Conservation (phyloP, 2,113 vertebrate species). For the Dissostichus mawsoni region DNA sequence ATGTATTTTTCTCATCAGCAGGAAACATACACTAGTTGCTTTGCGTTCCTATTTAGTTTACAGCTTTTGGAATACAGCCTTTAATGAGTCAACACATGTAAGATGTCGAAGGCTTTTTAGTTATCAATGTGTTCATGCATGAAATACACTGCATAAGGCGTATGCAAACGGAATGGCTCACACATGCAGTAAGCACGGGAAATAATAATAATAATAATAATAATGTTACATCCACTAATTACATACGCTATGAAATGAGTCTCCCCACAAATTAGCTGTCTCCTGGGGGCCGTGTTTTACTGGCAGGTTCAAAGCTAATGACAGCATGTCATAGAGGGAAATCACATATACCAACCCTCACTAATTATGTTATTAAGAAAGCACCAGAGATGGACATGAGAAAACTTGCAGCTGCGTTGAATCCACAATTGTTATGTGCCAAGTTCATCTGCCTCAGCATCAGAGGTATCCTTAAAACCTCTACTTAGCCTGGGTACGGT, state of each 20-base stretch:
- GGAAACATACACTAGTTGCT: neutral
- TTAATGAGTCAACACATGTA: neutral
- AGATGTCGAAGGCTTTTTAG: neutral
- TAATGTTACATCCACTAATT: slow-evolving; percentile 58
- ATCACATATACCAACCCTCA: slow-evolving; percentile 58
- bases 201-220: slow-evolving; percentile 40
- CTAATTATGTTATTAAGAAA: slow-evolving; percentile 75
- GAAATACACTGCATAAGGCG: neutral
- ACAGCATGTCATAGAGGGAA: slow-evolving; percentile 63
- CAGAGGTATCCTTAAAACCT: slow-evolving; percentile 21
- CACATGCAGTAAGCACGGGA: slow-evolving; percentile 23
- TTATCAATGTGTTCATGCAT: slow-evolving; percentile 8
- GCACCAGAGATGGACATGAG: slow-evolving; percentile 54
- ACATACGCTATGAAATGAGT: slow-evolving; percentile 61
- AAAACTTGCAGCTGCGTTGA: slow-evolving; percentile 47
- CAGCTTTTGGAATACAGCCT: neutral
- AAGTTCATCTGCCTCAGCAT: slow-evolving; percentile 29
- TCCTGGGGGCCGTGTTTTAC: slow-evolving; percentile 41
- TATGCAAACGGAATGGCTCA: slow-evolving; percentile 21
- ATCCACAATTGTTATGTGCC: slow-evolving; percentile 58
- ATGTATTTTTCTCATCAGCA: neutral
- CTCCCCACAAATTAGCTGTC: slow-evolving; percentile 48
- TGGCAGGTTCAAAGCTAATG: slow-evolving; percentile 73
- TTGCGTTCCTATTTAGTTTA: neutral
- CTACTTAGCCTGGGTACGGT: slow-evolving; percentile 23